phyloP scores from a whole-genome alignment of 2,888 invertebrate species.

The Drosophila rubida region DNA sequence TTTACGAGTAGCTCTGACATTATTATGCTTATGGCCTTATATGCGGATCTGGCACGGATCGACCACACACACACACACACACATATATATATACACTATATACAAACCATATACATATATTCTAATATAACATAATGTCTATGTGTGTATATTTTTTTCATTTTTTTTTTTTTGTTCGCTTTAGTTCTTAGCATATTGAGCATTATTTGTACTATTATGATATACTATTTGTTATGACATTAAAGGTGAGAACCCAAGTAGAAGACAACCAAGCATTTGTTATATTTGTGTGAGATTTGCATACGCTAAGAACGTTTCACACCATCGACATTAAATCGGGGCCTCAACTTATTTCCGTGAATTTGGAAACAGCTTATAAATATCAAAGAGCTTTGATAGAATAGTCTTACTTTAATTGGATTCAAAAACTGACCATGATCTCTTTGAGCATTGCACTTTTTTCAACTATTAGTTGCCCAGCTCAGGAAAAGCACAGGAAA shows the following conservation, averaged over 20 bases:
- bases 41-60: slow-evolving; percentile 13
- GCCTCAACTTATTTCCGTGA: no score
- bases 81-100: slow-evolving; percentile 4
- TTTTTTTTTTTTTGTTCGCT: slow-evolving; percentile 11
- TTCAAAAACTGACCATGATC: no score
- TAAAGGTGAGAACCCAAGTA: slow-evolving; percentile 30
- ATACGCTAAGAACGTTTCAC: no score
- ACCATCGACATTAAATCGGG: no score
- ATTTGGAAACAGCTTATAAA: no score
- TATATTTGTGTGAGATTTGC: neutral
- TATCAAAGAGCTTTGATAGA: no score
- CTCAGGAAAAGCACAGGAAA: no score
- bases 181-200: slow-evolving; percentile 38
- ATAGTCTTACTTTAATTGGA: no score
- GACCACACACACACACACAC: neutral
- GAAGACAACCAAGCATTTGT: neutral
- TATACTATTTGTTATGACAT: slow-evolving; percentile 41
- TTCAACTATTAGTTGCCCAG: no score
- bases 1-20: slow-evolving; percentile 16
- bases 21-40: slow-evolving; percentile 28
- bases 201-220: slow-evolving; percentile 31
- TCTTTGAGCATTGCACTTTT: no score
- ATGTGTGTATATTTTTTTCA: slow-evolving; percentile 11
- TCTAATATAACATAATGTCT: neutral
- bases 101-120: slow-evolving; percentile 1